phyloP scores from a whole-genome alignment of 2,797 vertebrate genomes.

The Gadopsis bispinosus region DNA sequence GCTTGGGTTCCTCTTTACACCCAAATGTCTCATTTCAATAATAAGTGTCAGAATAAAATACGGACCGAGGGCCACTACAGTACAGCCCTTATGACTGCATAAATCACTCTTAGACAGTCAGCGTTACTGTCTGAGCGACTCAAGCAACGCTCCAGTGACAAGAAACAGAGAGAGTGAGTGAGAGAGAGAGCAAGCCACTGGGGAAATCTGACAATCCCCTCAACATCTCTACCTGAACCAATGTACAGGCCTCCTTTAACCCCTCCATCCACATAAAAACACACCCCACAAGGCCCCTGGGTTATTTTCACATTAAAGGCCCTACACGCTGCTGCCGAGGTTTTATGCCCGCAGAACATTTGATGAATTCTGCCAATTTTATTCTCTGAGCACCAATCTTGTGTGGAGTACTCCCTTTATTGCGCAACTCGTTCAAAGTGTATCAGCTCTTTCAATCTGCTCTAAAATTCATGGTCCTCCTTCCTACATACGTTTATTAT shows the following conservation, averaged over 20 bases:
- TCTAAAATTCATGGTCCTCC: constrained; percentile 56
- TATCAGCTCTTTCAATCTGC: constrained; percentile 58
- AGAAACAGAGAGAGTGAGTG: constrained; percentile 65
- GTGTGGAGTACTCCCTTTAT: constrained; percentile 68
- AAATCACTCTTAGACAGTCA: constrained; percentile 86
- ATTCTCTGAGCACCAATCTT: constrained; percentile 72
- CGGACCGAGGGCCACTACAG: constrained; percentile 79
- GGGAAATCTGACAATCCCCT: constrained; percentile 89
- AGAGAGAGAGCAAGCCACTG: constrained; percentile 70
- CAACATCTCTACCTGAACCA: constrained; percentile 80
- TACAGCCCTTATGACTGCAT: constrained; percentile 85
- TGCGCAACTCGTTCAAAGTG: constrained; percentile 61
- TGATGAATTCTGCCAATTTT: constrained; percentile 83
- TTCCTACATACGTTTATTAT: constrained; percentile 66
- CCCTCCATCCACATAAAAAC: constrained; percentile 84
- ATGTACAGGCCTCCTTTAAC: constrained; percentile 79
- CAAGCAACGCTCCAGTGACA: constrained; percentile 78
- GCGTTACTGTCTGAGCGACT: constrained; percentile 80
- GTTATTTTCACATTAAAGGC: constrained; percentile 82
- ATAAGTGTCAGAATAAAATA: constrained; percentile 88
- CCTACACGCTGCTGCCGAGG: constrained; percentile 56
- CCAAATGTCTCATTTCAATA: constrained; percentile 88
- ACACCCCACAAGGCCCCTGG: constrained; percentile 67
- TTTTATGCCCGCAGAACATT: constrained; percentile 73
- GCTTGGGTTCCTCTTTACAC: constrained; percentile 67